Conservation (phyloP, 2,888 invertebrate genomes). For the Callyntrura sp. region DNA sequence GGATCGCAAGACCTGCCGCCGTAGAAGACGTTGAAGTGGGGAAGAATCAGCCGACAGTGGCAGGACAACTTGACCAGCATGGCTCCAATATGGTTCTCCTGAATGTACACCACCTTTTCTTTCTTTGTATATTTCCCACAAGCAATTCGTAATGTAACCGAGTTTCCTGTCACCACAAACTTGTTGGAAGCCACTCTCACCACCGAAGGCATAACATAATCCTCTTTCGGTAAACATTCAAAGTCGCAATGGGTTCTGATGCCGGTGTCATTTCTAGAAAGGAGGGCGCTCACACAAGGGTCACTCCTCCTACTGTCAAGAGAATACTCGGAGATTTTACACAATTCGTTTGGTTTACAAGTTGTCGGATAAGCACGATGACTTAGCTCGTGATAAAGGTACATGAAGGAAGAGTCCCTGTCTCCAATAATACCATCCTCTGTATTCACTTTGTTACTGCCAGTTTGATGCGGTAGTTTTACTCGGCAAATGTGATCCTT, state of each 20-base stretch:
- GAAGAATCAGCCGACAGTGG: slow-evolving; percentile 53
- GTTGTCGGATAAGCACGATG: slow-evolving; percentile 73
- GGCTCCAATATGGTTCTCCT: slow-evolving; percentile 58
- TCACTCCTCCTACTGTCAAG: slow-evolving; percentile 57
- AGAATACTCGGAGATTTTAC: slow-evolving; percentile 71
- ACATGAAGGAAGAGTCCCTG: slow-evolving; percentile 23
- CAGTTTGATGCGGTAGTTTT: slow-evolving; percentile 44
- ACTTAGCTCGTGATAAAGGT: slow-evolving; percentile 70
- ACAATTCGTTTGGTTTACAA: slow-evolving; percentile 79
- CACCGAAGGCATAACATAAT: slow-evolving; percentile 39
- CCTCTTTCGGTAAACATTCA: slow-evolving; percentile 69
- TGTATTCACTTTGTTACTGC: neutral
- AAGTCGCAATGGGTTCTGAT: slow-evolving; percentile 76
- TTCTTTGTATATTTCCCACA: slow-evolving; percentile 36
- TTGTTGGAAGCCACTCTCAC: slow-evolving; percentile 57
- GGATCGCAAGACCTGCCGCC: slow-evolving; percentile 42
- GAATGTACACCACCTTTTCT: slow-evolving; percentile 49
- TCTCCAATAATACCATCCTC: neutral
- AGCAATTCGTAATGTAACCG: slow-evolving; percentile 16
- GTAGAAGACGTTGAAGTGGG: slow-evolving; percentile 51
- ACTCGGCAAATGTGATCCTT: slow-evolving; percentile 78
- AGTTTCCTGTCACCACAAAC: slow-evolving; percentile 67
- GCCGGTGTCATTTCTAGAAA: slow-evolving; percentile 57
- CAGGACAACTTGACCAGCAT: slow-evolving; percentile 64
- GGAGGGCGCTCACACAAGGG: slow-evolving; percentile 76